Base-by-base conservation (phyloP, 92 coral and sea anemone genomes). In the Ricordea florida region DNA sequence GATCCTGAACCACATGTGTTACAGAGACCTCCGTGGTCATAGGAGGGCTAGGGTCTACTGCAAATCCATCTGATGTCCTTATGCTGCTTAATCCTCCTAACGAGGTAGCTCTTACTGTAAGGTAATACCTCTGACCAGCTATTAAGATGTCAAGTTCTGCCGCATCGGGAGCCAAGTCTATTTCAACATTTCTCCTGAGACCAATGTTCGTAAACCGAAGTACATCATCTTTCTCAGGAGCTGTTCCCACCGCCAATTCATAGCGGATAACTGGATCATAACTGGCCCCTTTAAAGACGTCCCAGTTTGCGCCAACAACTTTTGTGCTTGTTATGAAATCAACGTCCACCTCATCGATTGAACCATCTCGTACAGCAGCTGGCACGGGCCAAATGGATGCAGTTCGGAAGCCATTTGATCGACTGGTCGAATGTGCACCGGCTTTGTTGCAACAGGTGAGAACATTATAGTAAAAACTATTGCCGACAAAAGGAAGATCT, bases 241-340 rank as follows among this genome's bases (percentile, higher is more conserved):
- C 34, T 33, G 93, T 85, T 27, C 98, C 97, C 29, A 94, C 46
- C n/a, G 96, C 94, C 97, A 94, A 94, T 63, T 74, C 94, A 74
- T 94, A 94, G 44, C 75, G 81, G 42, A 76, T 74, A 6, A 94
- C 93, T 36, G 98, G 89, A 57, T 94, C 98, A 2, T 76, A 72
- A 4, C 35, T 44, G 50, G 91, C 97, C 30, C 85, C 87, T 11
- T 44, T 35, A 72, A 94, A 94, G 14, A 80, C 50, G 35, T 87
- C 98, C 98, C 98, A 94, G 55, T 84, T 81, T 50, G 92, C 94
- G 31, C 94, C 74, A 20, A 89, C 82, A 23, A 51, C 64, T 47
- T 88, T 76, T 25, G 90, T 83, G 66, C 78, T 87, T 18, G 92
- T 81, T 43, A 72, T 45, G 40, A 82, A 94, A 41, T 72, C 85